Percentiles rank a stretch among this genome's conserved stretches.
phyloP scores from a whole-genome alignment of 2,888 invertebrate genomes.

The Tubiluchus corallicola region DNA sequence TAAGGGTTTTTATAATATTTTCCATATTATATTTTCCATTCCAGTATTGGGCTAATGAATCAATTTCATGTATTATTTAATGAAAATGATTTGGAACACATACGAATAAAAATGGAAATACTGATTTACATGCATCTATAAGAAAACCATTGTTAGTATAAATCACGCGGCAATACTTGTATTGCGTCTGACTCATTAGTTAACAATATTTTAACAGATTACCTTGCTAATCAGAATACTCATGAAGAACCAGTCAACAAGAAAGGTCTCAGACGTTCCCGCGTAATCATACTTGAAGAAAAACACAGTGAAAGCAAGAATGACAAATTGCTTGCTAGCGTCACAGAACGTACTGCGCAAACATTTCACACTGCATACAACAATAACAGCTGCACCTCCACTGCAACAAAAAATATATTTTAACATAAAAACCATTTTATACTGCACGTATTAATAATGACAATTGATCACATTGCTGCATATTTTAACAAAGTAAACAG shows the following conservation, averaged over 20 bases:
- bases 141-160: constrained; percentile 6
- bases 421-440: no score
- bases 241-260: constrained; percentile 78
- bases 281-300: constrained; percentile 67
- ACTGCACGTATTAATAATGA: no score
- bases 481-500: no score
- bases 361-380: constrained; percentile 62
- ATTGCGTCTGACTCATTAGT: not conserved
- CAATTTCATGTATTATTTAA: no score
- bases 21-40: no score
- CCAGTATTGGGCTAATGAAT: no score
- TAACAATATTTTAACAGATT: constrained; percentile 11
- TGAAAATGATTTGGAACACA: no score
- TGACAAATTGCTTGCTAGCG: constrained; percentile 72
- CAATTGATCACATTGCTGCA: no score
- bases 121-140: constrained; percentile 6
- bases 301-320: constrained; percentile 69
- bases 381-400: constrained; percentile 59
- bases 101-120: constrained; percentile 8
- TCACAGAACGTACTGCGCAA: constrained; percentile 77
- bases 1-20: no score
- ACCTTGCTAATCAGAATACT: constrained; percentile 71
- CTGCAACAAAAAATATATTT: constrained; percentile 19
- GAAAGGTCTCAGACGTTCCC: constrained; percentile 57
- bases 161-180: not conserved